Conservation (phyloP, 92 coral and sea anemone genomes). For the Plumapathes pennacea region DNA sequence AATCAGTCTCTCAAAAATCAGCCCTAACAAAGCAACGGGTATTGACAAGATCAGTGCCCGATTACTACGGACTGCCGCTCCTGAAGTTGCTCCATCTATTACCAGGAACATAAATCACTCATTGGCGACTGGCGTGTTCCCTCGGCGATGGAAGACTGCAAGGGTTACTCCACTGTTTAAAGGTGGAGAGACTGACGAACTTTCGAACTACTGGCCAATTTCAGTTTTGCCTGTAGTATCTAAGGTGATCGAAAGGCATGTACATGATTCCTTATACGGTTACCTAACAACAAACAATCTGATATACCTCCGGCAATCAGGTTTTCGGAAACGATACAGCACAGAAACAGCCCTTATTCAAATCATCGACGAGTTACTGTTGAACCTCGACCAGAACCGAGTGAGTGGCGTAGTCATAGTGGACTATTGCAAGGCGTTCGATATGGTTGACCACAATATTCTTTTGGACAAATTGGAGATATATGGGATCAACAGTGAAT, state of each 20-base stretch:
- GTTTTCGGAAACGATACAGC: conserved; percentile 23
- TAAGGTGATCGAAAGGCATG: conserved; percentile 32
- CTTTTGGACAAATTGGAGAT: no score
- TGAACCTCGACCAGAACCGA: conserved; percentile 13
- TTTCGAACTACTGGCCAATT: conserved; percentile 28
- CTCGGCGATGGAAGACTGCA: conserved; percentile 38
- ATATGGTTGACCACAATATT: no score
- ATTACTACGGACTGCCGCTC: conserved; percentile 22
- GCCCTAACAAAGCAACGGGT: conserved; percentile 17
- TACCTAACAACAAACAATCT: conserved; percentile 15
- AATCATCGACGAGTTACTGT: conserved; percentile 25
- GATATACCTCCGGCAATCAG: conserved; percentile 19
- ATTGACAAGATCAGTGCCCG: conserved; percentile 33
- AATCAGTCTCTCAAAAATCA: conserved; percentile 19
- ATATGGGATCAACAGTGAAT: no score
- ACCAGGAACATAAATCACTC: conserved; percentile 24
- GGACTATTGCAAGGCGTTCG: conserved; percentile 10
- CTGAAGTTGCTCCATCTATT: conserved; percentile 23
- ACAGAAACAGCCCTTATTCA: conserved; percentile 37
- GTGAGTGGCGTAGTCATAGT: conserved; percentile 22
- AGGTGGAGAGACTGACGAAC: conserved; percentile 10
- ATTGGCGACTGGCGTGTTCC: conserved; percentile 24
- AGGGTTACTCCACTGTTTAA: conserved; percentile 37
- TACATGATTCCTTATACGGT: conserved; percentile 22
- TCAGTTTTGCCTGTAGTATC: conserved; percentile 29